These are phyloP conservation scores for Muraenolepis orangiensis DNA, from an alignment of 2,797 vertebrate species.

Conservation along the genomic window DNA sequence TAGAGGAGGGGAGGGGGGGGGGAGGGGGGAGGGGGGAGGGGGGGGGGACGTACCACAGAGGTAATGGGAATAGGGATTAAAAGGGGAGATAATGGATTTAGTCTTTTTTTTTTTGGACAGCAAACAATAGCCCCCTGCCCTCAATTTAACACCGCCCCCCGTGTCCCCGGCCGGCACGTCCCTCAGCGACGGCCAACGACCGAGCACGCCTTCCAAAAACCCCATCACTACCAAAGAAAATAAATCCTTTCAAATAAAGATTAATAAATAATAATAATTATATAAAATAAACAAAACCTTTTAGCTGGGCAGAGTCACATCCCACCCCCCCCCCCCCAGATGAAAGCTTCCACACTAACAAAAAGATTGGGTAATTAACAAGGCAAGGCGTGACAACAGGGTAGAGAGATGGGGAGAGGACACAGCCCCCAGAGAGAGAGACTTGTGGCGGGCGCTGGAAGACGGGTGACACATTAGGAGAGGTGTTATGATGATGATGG, in stretches of 20 bases:
- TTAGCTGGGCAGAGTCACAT: no score
- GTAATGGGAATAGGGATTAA: constrained; percentile 40
- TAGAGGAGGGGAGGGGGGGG: constrained; percentile 84
- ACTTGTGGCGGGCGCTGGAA: not conserved
- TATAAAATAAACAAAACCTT: not conserved
- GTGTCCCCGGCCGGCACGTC: constrained; percentile 37
- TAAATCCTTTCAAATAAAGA: constrained; percentile 33
- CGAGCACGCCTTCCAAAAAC: constrained; percentile 18
- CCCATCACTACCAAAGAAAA: not conserved
- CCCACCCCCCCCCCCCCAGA: no score
- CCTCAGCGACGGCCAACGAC: constrained; percentile 6
- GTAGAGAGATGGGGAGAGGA: no score
- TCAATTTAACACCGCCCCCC: constrained; percentile 38
- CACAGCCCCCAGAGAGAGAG: not conserved
- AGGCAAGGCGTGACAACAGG: not conserved
- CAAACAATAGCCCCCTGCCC: constrained; percentile 49
- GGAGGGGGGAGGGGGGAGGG: constrained; percentile 92
- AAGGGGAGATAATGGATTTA: constrained; percentile 51
- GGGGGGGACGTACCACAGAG: constrained; percentile 25
- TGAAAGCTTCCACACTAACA: not conserved
- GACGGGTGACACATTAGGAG: not conserved
- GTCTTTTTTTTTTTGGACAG: not conserved
- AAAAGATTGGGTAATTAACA: not conserved
- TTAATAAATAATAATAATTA: no score
- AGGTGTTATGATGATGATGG: not conserved